Evolutionary conservation across 30 jellyfish, hydroid and myxozoan species (phyloP), one percentile per base, ranked within the genome.

Genomic region (Hydractinia echinata): DNA sequence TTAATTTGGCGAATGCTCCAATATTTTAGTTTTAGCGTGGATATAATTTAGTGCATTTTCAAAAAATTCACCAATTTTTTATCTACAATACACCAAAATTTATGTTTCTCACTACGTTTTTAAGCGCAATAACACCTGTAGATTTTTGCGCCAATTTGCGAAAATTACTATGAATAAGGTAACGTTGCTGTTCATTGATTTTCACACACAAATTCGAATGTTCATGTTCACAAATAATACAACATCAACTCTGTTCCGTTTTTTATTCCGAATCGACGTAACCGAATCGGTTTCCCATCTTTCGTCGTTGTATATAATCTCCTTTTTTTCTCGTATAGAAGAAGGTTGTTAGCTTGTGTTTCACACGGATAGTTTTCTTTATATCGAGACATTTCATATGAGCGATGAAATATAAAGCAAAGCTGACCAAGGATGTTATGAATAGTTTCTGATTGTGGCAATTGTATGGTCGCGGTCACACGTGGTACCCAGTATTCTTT

Each of bases 401-500:
- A 89, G 73, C 85, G 96, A 79, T 89, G 96, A 70, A 89, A 89
- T 21, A 89, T 83, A 55, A 70, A 84, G 76, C 96, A 89, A 7
- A 89, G 83, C 70, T 89, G 89, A 53, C 79, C 89, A 4, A 89
- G 69, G 13, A 89, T 53, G 82, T 67, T 67, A 60, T 79, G 64
- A 5, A 89, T 84, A 15, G 90, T 77, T 67, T 83, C 86, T 70
- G 56, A 53, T 18, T 56, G 89, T 10, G 86, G 81, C 11, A 66
- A 86, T 62, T 76, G 69, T 9, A 89, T 21, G 10, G 81, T 68
- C 20, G 83, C 85, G 48, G 56, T 77, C 68, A 89, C 96, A 61
- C 30, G 74, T 48, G 96, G 96, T 7, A 89, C 96, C 96, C 96
- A 89, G 81, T 89, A 89, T 55, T 84, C 96, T 61, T 89, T 89